Percentiles rank a stretch among this genome's conserved stretches.
Conservation (phyloP, 2,888 invertebrate species). For the Aporophyla lueneburgensis region DNA sequence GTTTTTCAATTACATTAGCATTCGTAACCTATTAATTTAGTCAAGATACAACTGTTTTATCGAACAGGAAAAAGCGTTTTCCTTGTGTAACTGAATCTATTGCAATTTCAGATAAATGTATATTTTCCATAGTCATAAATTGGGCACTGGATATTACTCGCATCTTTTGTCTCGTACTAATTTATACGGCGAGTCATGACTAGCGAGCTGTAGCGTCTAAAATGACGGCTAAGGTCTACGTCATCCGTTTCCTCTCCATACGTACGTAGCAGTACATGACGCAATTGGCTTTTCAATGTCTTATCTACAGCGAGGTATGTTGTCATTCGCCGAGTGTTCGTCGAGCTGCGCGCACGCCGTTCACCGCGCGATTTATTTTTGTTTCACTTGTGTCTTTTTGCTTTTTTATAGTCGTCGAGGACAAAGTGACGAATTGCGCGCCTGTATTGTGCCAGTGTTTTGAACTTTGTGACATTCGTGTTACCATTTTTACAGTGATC, state of each 20-base stretch:
- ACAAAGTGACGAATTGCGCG: slow-evolving; percentile 87
- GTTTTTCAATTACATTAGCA: slow-evolving; percentile 56
- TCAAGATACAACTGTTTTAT: slow-evolving; percentile 54
- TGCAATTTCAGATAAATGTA: slow-evolving; percentile 30
- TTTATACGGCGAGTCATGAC: slow-evolving; percentile 80
- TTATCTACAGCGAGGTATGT: slow-evolving; percentile 89
- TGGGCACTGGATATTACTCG: slow-evolving; percentile 48
- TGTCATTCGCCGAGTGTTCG: slow-evolving; percentile 88
- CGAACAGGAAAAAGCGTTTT: slow-evolving; percentile 58
- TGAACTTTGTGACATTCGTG: slow-evolving; percentile 86
- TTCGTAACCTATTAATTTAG: slow-evolving; percentile 48
- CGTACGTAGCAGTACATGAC: slow-evolving; percentile 90
- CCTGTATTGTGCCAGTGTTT: slow-evolving; percentile 86
- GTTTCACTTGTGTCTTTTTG: slow-evolving; percentile 86
- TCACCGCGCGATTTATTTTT: slow-evolving; percentile 80
- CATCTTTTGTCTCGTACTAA: slow-evolving; percentile 79
- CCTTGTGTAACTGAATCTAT: slow-evolving; percentile 42
- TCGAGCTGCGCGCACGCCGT: slow-evolving; percentile 86
- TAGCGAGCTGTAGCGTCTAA: slow-evolving; percentile 81
- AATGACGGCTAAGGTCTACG: slow-evolving; percentile 86
- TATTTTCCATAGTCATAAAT: slow-evolving; percentile 40
- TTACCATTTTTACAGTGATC: slow-evolving; percentile 76
- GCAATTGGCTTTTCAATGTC: slow-evolving; percentile 91
- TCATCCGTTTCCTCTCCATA: slow-evolving; percentile 88
- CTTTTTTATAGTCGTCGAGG: slow-evolving; percentile 85